Percentiles rank a stretch among this genome's conserved stretches.
phyloP scores from a whole-genome alignment of 2,113 vertebrate species.

The Helogale parvula region DNA sequence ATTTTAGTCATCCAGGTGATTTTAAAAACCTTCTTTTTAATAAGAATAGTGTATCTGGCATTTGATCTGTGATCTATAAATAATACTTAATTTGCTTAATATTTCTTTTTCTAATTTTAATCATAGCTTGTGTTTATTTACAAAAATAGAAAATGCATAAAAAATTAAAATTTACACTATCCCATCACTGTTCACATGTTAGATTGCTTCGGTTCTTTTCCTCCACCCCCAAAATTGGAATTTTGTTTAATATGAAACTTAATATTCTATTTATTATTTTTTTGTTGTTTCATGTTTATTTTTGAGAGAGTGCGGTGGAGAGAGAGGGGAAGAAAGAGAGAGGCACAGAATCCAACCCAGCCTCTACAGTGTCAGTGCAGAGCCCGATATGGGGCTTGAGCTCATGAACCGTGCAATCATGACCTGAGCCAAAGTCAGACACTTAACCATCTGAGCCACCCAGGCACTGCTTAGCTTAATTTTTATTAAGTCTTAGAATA shows the following conservation, averaged over 20 bases:
- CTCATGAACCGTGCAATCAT: too few relatives aligned
- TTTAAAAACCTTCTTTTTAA: conserved; percentile 20
- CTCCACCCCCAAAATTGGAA: neutral
- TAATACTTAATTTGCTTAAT: conserved; percentile 24
- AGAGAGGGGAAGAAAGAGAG: too few relatives aligned
- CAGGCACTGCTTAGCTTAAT: too few relatives aligned
- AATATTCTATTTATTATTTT: neutral
- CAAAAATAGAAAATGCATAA: neutral
- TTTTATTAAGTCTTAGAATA: neutral
- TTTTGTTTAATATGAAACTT: conserved; percentile 11
- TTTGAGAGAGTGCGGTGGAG: too few relatives aligned
- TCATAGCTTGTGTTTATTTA: neutral
- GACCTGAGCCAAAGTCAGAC: too few relatives aligned
- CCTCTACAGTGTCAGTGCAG: too few relatives aligned
- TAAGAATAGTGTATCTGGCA: neutral
- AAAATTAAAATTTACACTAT: conserved; percentile 13
- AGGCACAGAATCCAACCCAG: too few relatives aligned
- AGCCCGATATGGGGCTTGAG: too few relatives aligned
- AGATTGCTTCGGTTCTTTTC: neutral
- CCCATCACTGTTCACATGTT: neutral
- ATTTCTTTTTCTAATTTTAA: conserved; percentile 25
- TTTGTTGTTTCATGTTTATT: neutral
- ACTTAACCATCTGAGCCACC: too few relatives aligned
- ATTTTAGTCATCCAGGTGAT: neutral
- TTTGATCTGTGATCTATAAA: neutral